A percentile compares a stretch with the other conserved stretches of the same genome.
These are phyloP conservation scores for Drosophila asahinai DNA, from an alignment of 1,140 invertebrate genomes.

Conservation along the genomic window DNA sequence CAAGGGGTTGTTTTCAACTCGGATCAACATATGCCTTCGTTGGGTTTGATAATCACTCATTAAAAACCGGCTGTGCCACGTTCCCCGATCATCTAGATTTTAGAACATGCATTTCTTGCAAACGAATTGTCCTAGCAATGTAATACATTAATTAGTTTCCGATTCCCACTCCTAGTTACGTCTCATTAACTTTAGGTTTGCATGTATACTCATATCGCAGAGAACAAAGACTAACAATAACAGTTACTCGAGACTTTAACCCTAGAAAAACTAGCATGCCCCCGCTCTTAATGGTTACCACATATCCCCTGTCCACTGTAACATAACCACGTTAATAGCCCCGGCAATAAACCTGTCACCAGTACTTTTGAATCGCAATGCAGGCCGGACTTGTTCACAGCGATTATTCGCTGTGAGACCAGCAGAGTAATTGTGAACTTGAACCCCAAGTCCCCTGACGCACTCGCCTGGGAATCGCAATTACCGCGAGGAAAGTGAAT, in stretches of 20 bases:
- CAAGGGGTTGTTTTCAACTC: background rate
- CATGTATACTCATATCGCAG: background rate
- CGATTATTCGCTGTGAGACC: conserved; percentile 21
- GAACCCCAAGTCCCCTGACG: conserved; percentile 58
- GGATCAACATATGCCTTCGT: background rate
- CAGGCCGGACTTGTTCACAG: conserved; percentile 40
- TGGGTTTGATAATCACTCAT: too few relatives aligned
- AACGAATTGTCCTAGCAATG: background rate
- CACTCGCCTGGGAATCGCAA: conserved; percentile 45
- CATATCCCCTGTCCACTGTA: background rate
- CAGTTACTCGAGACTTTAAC: background rate
- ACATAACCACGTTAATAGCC: conserved; percentile 28
- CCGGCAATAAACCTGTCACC: conserved; percentile 55
- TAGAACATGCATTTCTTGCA: background rate
- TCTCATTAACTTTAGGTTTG: background rate
- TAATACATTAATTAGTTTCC: background rate
- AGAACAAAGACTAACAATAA: conserved; percentile 1
- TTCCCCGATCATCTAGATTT: background rate
- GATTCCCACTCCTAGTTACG: too few relatives aligned
- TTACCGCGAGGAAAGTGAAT: conserved; percentile 28
- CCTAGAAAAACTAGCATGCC: background rate
- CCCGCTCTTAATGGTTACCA: conserved; percentile 1
- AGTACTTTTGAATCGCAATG: conserved; percentile 17
- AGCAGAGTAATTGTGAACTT: conserved; percentile 57
- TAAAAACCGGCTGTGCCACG: too few relatives aligned